A percentile compares a stretch with the other conserved stretches of the same genome.
Evolutionary conservation across 2,797 vertebrate genomes (phyloP).

Genomic region (Sciurus carolinensis): DNA sequence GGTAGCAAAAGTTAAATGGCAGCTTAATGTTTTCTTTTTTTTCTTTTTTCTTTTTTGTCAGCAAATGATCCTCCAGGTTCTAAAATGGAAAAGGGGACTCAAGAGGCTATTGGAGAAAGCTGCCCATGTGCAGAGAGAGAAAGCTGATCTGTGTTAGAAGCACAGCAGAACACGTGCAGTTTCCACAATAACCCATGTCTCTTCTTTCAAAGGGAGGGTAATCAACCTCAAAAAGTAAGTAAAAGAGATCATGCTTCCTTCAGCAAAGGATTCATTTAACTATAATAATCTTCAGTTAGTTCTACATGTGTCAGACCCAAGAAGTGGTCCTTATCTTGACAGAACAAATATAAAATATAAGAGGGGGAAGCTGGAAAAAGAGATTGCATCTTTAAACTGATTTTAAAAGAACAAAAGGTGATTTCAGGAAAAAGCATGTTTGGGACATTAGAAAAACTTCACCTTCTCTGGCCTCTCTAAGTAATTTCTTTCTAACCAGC

Average conservation of each 20-base stretch:
- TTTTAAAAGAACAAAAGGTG: slow-evolving; percentile 65
- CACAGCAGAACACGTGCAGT: not conserved
- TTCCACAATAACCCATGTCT: not conserved
- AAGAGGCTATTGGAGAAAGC: slow-evolving; percentile 38
- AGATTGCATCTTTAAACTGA: not conserved
- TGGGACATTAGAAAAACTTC: not conserved
- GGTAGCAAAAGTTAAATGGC: slow-evolving; percentile 42
- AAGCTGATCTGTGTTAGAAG: not conserved
- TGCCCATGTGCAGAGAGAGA: not conserved
- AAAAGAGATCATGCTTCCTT: not conserved
- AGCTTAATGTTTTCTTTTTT: not conserved
- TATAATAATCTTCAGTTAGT: not conserved
- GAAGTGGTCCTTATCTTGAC: slow-evolving; percentile 8
- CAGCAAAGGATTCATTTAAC: slow-evolving; percentile 48
- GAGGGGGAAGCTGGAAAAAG: not conserved
- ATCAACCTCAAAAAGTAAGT: not conserved
- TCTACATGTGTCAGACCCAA: slow-evolving; percentile 6
- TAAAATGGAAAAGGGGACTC: slow-evolving; percentile 58
- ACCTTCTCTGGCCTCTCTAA: not conserved
- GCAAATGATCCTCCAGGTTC: slow-evolving; percentile 34
- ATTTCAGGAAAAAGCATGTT: slow-evolving; percentile 43
- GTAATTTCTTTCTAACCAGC: not conserved
- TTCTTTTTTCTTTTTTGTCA: slow-evolving; percentile 3
- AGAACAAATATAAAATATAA: slow-evolving; percentile 48
- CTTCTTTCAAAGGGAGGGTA: not conserved